Percentiles rank a stretch among this genome's conserved stretches.
Conservation (phyloP, 2,888 invertebrate species). For the Ceramica pisi region DNA sequence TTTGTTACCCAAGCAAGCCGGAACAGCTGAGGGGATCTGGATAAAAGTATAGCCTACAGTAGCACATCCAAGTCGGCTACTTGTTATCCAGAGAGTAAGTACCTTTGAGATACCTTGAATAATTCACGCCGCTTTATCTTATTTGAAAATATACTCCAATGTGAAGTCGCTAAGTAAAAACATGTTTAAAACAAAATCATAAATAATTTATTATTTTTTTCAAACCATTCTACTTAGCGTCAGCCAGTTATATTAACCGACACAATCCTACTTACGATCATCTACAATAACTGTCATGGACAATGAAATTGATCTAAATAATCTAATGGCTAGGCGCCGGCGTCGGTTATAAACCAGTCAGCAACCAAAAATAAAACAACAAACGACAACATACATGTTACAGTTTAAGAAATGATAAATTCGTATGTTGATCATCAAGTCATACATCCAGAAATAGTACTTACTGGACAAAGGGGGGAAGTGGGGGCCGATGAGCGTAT, state of each 20-base stretch:
- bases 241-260: neutral
- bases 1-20: no score
- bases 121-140: neutral
- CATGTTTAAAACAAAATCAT: neutral
- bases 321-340: conserved; percentile 16
- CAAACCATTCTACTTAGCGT: neutral
- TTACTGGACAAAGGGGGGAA: conserved; percentile 10
- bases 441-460: conserved; percentile 53
- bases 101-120: no score
- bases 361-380: conserved; percentile 49
- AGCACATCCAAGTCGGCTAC: no score
- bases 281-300: conserved; percentile 20
- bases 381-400: conserved; percentile 33
- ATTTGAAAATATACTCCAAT: neutral
- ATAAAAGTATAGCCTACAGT: no score
- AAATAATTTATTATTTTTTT: neutral
- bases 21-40: no score
- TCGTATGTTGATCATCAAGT: conserved; percentile 47
- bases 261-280: conserved; percentile 1
- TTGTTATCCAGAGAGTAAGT: no score
- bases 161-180: neutral
- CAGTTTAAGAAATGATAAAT: conserved; percentile 46
- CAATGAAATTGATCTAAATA: conserved; percentile 29
- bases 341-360: conserved; percentile 8
- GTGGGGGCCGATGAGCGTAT: conserved; percentile 6